phyloP scores from a whole-genome alignment of 2,113 vertebrate species.

The Prochilodus magdalenae region DNA sequence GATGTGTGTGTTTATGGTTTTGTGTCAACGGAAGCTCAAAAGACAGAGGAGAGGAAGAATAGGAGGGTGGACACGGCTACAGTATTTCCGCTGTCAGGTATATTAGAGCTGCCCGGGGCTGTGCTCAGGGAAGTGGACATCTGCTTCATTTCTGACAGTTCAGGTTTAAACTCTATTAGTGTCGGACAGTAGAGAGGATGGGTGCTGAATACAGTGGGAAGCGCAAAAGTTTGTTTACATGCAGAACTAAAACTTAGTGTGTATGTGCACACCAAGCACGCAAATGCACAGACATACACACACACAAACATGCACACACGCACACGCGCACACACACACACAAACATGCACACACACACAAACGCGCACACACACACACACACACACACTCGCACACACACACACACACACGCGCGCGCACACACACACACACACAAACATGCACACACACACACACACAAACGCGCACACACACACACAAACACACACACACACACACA shows the following conservation, averaged over 20 bases:
- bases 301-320: background rate
- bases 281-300: background rate
- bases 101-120: background rate
- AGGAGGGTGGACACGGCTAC: background rate
- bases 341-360: too few relatives aligned
- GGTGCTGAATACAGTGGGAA: background rate
- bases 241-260: background rate
- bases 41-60: background rate
- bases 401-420: background rate
- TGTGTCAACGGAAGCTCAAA: background rate
- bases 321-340: background rate
- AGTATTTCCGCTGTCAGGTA: background rate
- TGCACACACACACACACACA: too few relatives aligned
- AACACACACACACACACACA: too few relatives aligned
- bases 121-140: background rate
- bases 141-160: background rate
- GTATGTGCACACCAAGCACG: background rate
- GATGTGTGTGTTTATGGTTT: background rate
- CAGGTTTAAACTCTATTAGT: background rate
- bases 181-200: background rate
- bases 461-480: background rate
- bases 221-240: background rate
- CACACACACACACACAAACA: background rate
- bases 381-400: too few relatives aligned
- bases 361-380: background rate